Percentiles rank a stretch among this genome's conserved stretches.
Conservation (phyloP, 1,140 invertebrate genomes). For the Drosophila suzukii region DNA sequence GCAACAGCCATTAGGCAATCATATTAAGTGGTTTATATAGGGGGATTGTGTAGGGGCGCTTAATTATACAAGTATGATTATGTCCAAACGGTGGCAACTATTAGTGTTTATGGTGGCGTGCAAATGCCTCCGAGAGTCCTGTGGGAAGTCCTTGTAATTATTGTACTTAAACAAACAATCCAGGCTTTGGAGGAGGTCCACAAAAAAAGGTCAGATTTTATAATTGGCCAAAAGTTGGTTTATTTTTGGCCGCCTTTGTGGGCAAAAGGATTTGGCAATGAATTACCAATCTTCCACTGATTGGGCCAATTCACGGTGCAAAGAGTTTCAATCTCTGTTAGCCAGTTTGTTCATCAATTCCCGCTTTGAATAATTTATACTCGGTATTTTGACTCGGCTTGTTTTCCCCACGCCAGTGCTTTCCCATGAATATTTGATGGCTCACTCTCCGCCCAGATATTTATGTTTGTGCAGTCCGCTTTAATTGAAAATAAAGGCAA, state of each 20-base stretch:
- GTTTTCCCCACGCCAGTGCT: background rate
- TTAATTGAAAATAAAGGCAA: constrained; percentile 44
- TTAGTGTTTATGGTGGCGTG: constrained; percentile 5
- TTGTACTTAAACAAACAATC: constrained; percentile 3
- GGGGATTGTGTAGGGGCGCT: constrained; percentile 18
- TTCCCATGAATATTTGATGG: constrained; percentile 35
- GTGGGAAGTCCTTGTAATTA: constrained; percentile 13
- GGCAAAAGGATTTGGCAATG: constrained; percentile 6
- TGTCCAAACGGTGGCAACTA: constrained; percentile 12
- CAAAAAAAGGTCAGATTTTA: constrained; percentile 7
- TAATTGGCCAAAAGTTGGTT: constrained; percentile 6
- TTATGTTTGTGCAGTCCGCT: constrained; percentile 34
- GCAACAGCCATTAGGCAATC: constrained; percentile 57
- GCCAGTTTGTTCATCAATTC: constrained; percentile 47
- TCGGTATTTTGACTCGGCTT: constrained; percentile 12
- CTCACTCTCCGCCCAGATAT: constrained; percentile 24
- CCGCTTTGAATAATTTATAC: constrained; percentile 36
- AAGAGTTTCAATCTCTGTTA: constrained; percentile 36
- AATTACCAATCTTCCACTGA: constrained; percentile 16
- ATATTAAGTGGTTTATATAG: constrained; percentile 51
- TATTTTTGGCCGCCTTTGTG: constrained; percentile 7
- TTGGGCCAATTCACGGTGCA: constrained; percentile 14
- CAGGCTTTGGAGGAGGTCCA: no score
- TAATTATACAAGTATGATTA: constrained; percentile 47
- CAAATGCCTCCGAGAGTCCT: background rate